Conservation (phyloP, 2,113 vertebrate species). For the Ictalurus punctatus region DNA sequence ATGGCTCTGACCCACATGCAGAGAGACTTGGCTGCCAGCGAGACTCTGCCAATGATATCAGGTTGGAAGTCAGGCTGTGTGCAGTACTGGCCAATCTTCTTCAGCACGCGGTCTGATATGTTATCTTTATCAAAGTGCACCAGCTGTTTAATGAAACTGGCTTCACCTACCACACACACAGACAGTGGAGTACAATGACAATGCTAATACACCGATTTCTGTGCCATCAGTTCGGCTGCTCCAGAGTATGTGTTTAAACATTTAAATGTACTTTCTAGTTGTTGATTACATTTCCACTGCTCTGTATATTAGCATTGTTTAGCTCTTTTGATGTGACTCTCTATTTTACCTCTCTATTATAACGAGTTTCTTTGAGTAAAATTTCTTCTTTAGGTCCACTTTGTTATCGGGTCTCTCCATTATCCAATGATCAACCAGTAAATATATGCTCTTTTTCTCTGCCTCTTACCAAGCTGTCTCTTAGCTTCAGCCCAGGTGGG, state of each 20-base stretch:
- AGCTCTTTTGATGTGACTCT: not conserved
- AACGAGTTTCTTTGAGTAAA: conserved; percentile 21
- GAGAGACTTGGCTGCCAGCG: conserved; percentile 84
- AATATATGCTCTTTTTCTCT: not conserved
- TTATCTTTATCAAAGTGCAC: conserved; percentile 88
- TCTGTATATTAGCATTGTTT: not conserved
- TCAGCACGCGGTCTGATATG: conserved; percentile 84
- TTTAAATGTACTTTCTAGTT: not conserved
- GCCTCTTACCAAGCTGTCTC: conserved; percentile 83
- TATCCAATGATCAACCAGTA: not conserved
- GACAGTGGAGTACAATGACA: not conserved
- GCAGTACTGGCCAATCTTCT: conserved; percentile 82
- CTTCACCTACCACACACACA: conserved; percentile 73
- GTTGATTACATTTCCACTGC: conserved; percentile 13
- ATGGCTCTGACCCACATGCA: conserved; percentile 94
- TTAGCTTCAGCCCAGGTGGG: conserved; percentile 89
- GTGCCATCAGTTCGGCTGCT: not conserved
- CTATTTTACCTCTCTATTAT: not conserved
- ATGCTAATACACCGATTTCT: conserved; percentile 2
- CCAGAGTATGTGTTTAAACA: conserved; percentile 7
- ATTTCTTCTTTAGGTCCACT: not conserved
- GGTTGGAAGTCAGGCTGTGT: conserved; percentile 82
- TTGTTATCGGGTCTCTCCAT: not conserved
- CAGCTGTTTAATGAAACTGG: conserved; percentile 86
- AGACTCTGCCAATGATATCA: conserved; percentile 84